Conservation (phyloP, 64 coral and sea anemone species). For the Stylophora pistillata region DNA sequence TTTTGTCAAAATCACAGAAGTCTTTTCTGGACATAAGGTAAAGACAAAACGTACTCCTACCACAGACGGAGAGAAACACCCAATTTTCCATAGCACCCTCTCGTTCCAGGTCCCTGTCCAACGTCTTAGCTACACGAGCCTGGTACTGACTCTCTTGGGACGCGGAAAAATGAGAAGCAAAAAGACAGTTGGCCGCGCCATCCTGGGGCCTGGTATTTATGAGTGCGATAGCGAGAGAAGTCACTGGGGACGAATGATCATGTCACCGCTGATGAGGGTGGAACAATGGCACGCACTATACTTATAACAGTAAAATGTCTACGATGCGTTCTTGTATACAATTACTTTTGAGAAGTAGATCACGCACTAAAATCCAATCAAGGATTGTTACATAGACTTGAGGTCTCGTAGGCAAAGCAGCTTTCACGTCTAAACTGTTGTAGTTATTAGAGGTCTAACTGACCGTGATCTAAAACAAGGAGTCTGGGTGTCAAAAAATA, state of each 20-base stretch:
- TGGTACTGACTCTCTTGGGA: constrained; percentile 71
- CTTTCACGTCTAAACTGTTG: too few relatives aligned
- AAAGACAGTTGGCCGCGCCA: constrained; percentile 61
- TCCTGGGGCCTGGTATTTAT: constrained; percentile 62
- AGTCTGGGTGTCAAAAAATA: too few relatives aligned
- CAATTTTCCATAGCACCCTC: constrained; percentile 45
- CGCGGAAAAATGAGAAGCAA: constrained; percentile 54
- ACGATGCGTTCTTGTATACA: too few relatives aligned
- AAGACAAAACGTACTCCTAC: constrained; percentile 73
- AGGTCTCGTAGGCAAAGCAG: too few relatives aligned
- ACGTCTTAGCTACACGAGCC: constrained; percentile 63
- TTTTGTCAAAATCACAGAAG: constrained; percentile 71
- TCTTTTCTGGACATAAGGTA: constrained; percentile 53
- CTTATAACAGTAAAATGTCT: constrained; percentile 7
- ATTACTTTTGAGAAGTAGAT: not conserved
- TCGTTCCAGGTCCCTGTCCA: constrained; percentile 54
- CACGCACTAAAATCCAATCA: not conserved
- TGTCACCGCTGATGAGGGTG: constrained; percentile 29
- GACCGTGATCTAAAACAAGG: too few relatives aligned
- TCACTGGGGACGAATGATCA: constrained; percentile 87
- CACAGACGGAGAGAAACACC: constrained; percentile 53
- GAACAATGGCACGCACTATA: constrained; percentile 73
- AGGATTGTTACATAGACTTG: not conserved
- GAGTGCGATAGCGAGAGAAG: constrained; percentile 65
- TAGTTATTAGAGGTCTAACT: too few relatives aligned